Evolutionary conservation across 2,113 vertebrate genomes (phyloP), one percentile per base, ranked within the genome.

Genomic region (Ochotona curzoniae): DNA sequence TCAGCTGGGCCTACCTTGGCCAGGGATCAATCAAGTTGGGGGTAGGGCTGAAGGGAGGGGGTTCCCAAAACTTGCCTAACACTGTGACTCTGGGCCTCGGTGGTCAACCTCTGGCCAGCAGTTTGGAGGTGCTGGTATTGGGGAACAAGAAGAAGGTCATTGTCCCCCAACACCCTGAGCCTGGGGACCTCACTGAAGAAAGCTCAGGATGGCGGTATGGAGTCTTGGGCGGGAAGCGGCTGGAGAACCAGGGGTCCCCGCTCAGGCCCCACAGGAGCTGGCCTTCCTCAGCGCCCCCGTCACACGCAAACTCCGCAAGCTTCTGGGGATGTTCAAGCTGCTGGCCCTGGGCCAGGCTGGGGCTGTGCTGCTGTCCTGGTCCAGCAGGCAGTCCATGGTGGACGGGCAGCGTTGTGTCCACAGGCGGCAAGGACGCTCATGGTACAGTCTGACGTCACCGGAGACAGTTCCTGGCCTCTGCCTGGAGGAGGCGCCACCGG

Each of bases 401-500:
- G 38, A 44, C 38, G 6, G 38, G 28, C 28, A 79, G 95, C 95
- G 97, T 96, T 94, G 97, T 44, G 96, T 97, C 96, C 97, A 66
- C 11, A 18, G 71, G 95, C 92, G 81, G 94, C 93, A 95, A 96
- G 95, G 74, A 74, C 5, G 51, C 95, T 67, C 81, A 87, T 92
- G 83, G 97, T 98, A 98, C 93, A 97, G 97, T 97, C 94, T 97
- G 95, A 94, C 94, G 94, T 97, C 96, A 92, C 66, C 96, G 97
- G 97, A 76, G 92, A 97, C 97, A 98, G 98, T 96, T 96, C 97
- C 93, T 93, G 97, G 95, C 83, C 92, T 94, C 97, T 90, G 96
- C 96, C 95, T 96, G 96, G 95, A 94, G 95, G 95, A 95, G 95
- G 95, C 64, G 38, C 96, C 61, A 14, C 95, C 32, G 12, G 81